These are phyloP conservation scores for Eubucco bourcierii DNA, from an alignment of 2,113 vertebrate species.

Conservation along the genomic window DNA sequence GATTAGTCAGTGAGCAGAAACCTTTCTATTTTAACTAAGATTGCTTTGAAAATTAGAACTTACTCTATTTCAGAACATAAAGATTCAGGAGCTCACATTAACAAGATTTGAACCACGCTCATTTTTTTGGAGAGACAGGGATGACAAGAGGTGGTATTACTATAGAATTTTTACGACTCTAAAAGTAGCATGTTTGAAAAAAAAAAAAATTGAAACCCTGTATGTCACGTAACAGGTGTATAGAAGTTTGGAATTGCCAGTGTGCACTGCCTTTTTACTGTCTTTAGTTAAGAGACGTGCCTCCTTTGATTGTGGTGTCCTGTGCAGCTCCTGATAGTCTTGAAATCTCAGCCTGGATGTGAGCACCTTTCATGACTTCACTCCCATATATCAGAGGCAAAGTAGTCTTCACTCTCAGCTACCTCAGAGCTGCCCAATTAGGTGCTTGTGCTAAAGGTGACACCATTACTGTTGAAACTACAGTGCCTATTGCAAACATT, in stretches of 20 bases:
- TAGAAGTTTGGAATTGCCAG: rapidly evolving
- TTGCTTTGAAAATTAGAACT: background rate
- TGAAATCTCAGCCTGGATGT: background rate
- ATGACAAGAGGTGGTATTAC: background rate
- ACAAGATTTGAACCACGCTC: background rate
- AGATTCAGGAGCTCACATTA: background rate
- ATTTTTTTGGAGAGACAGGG: background rate
- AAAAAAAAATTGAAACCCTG: background rate
- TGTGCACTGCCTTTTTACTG: background rate
- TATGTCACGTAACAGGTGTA: background rate
- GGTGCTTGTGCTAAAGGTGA: background rate
- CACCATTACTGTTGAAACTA: background rate
- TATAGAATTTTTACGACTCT: background rate
- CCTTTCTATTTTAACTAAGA: background rate
- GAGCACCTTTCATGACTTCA: background rate
- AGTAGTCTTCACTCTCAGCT: background rate
- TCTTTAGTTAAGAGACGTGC: background rate
- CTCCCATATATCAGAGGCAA: background rate
- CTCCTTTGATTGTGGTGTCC: background rate
- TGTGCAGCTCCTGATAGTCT: background rate
- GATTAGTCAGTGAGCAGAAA: background rate
- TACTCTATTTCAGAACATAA: background rate
- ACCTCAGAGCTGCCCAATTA: background rate
- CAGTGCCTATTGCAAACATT: background rate
- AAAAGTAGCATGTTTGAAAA: background rate